Evolutionary conservation across 2,797 vertebrate species (phyloP).

Genomic region (Chelonia mydas): DNA sequence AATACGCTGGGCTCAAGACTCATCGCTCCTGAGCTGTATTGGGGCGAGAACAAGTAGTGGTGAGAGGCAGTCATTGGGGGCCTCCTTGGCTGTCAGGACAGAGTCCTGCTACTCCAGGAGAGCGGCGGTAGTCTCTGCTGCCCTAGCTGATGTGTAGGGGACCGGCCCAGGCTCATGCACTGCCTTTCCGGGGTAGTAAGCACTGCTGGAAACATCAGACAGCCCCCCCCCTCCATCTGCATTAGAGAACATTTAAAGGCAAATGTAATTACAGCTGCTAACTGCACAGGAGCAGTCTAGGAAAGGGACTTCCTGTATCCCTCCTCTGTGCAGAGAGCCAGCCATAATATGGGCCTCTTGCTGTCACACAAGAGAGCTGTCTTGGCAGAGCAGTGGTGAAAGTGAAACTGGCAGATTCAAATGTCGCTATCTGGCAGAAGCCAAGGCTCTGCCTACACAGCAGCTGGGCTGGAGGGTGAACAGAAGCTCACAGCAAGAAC

Average conservation of each 20-base stretch:
- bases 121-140: background rate
- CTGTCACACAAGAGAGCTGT: background rate
- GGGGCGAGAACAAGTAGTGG: accelerated
- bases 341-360: background rate
- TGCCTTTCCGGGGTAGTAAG: accelerated
- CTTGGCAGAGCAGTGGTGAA: background rate
- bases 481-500: background rate
- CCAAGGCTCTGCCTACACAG: background rate
- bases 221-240: background rate
- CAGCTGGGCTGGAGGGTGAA: background rate
- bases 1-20: background rate
- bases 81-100: background rate
- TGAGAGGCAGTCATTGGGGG: accelerated
- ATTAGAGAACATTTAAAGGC: background rate
- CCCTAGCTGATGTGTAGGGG: accelerated
- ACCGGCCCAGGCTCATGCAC: background rate
- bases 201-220: background rate
- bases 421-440: accelerated
- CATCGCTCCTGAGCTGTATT: accelerated
- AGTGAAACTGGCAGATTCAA: background rate
- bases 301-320: background rate
- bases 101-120: background rate
- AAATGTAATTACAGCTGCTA: background rate
- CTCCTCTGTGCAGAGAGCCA: background rate
- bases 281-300: background rate